Evolutionary conservation across 2,113 vertebrate genomes (phyloP).

Genomic region (Suricata suricatta): DNA sequence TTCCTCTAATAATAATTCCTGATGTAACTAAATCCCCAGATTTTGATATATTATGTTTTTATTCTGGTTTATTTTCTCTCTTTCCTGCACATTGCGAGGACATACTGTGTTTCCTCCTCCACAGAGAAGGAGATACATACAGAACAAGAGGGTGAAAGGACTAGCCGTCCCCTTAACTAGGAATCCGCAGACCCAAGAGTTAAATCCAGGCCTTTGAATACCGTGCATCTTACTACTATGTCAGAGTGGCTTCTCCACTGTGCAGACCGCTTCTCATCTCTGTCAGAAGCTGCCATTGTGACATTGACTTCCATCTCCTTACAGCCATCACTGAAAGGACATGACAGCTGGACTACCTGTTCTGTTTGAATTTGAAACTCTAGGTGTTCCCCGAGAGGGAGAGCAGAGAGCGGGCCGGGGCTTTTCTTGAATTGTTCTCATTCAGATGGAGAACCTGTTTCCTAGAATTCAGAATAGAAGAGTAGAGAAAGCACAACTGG

Average conservation of each 20-base stretch:
- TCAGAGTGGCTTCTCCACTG: too few relatives aligned
- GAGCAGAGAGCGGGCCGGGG: background rate
- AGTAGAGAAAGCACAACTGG: background rate
- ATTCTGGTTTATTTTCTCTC: background rate
- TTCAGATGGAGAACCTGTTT: background rate
- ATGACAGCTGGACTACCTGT: background rate
- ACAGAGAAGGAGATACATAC: background rate
- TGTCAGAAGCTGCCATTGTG: background rate
- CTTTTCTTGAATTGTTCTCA: slow-evolving; percentile 1
- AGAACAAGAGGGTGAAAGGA: background rate
- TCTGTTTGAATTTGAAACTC: background rate
- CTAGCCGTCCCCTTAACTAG: background rate
- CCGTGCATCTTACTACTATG: background rate
- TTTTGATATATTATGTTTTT: background rate
- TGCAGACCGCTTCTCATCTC: background rate
- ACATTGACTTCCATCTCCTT: background rate
- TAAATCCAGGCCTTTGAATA: background rate
- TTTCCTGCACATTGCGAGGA: background rate
- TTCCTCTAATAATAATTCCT: background rate
- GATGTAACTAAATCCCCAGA: background rate
- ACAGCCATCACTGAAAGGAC: background rate
- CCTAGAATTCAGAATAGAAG: background rate
- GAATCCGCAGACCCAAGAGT: background rate
- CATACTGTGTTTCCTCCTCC: background rate
- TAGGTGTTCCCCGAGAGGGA: background rate